phyloP scores from a whole-genome alignment of 2,113 vertebrate genomes.

The Cebidichthys violaceus region DNA sequence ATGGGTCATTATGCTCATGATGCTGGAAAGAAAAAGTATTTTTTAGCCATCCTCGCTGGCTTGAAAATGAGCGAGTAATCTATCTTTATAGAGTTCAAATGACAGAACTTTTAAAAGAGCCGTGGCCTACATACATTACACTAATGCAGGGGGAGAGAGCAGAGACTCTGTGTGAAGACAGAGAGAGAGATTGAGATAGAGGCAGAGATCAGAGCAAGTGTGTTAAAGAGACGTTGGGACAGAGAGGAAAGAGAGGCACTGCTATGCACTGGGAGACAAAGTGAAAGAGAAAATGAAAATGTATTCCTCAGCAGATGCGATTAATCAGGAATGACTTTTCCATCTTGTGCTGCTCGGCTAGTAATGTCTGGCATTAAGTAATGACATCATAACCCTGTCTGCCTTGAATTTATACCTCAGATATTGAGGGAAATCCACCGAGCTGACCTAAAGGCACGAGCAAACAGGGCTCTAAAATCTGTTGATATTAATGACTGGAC shows the following conservation, averaged over 20 bases:
- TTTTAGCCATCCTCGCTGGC: constrained; percentile 21
- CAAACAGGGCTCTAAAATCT: constrained; percentile 62
- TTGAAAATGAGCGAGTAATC: constrained; percentile 49
- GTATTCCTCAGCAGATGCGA: constrained; percentile 70
- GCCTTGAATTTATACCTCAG: constrained; percentile 68
- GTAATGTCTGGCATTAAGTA: constrained; percentile 80
- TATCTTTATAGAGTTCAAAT: constrained; percentile 62
- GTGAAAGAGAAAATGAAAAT: constrained; percentile 74
- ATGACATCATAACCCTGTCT: constrained; percentile 80
- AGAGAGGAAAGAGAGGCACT: constrained; percentile 44
- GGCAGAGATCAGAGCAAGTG: constrained; percentile 55
- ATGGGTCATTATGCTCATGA: constrained; percentile 31
- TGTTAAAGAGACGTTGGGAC: constrained; percentile 43
- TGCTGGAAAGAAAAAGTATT: constrained; percentile 23
- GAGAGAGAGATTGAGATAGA: constrained; percentile 41
- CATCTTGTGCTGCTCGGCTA: constrained; percentile 77
- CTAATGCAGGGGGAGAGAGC: constrained; percentile 56
- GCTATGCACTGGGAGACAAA: constrained; percentile 54
- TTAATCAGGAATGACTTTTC: constrained; percentile 81
- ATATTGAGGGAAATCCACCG: constrained; percentile 62
- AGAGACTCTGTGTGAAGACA: constrained; percentile 51
- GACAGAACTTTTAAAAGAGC: constrained; percentile 70
- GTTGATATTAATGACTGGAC: constrained; percentile 70
- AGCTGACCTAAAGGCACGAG: constrained; percentile 63
- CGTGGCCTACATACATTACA: constrained; percentile 69